phyloP scores from a whole-genome alignment of 2,113 vertebrate species.

The Cyprinus carpio region DNA sequence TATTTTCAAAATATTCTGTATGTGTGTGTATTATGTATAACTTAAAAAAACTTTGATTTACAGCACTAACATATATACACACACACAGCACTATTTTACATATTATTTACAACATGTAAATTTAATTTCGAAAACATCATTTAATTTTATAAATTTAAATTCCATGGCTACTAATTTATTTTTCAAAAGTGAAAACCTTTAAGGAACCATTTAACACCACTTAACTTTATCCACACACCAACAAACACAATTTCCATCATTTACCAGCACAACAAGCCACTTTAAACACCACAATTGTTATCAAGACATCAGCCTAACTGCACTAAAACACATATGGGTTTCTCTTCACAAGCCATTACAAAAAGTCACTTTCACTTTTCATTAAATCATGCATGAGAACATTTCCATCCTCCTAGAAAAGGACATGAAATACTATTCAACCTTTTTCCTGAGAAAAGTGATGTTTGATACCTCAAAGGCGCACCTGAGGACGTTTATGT shows the following conservation, averaged over 20 bases:
- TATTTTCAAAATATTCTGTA: too few relatives aligned
- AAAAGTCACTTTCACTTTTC: too few relatives aligned
- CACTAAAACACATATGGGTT: slow-evolving; percentile 13
- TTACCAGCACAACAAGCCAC: neutral
- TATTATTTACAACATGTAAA: neutral
- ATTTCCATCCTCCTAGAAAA: neutral
- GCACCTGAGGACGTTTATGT: slow-evolving; percentile 3
- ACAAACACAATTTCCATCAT: neutral
- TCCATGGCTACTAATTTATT: neutral
- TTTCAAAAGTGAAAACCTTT: neutral
- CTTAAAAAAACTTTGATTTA: too few relatives aligned
- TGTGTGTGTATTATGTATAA: too few relatives aligned
- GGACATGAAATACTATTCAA: neutral
- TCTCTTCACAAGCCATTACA: neutral
- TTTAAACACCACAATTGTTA: neutral
- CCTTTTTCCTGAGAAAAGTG: slow-evolving; percentile 24
- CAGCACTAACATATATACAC: too few relatives aligned
- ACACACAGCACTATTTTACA: neutral
- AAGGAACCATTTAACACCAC: neutral
- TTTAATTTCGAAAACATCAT: neutral
- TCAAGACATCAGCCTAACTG: neutral
- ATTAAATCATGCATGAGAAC: neutral
- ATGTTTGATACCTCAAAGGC: neutral
- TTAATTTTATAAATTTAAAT: neutral
- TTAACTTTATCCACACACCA: neutral